These are phyloP conservation scores for Xestoiulus laeticollis DNA, from an alignment of 2,888 invertebrate species.

Conservation along the genomic window DNA sequence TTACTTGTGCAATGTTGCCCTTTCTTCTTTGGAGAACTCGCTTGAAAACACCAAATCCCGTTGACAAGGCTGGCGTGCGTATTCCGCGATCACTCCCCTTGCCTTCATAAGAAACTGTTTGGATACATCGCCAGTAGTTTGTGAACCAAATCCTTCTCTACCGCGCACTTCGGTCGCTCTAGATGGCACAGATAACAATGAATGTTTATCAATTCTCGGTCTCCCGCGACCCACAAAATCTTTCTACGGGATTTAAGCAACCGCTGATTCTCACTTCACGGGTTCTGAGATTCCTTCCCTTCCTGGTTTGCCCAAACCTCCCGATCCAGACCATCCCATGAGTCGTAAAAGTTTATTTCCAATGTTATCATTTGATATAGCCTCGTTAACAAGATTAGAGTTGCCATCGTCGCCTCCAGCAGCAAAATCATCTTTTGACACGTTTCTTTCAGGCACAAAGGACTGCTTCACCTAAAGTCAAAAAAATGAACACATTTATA, in stretches of 20 bases:
- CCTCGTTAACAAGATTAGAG: neutral
- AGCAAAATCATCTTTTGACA: neutral
- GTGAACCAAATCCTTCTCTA: conserved; percentile 60
- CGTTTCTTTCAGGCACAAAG: neutral
- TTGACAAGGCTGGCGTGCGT: conserved; percentile 61
- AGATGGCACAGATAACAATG: conserved; percentile 60
- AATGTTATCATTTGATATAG: conserved; percentile 65
- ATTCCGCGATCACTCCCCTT: conserved; percentile 57
- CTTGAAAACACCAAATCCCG: conserved; percentile 65
- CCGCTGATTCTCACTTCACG: conserved; percentile 64
- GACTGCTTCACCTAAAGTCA: neutral
- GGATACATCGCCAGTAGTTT: neutral
- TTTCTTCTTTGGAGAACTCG: conserved; percentile 65
- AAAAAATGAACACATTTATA: too few species aligned
- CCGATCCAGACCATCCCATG: conserved; percentile 78
- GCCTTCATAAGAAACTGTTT: neutral
- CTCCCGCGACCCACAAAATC: neutral
- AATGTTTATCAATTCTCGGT: conserved; percentile 59
- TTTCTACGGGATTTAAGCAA: neutral
- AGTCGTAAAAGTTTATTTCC: conserved; percentile 71
- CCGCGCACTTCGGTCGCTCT: conserved; percentile 59
- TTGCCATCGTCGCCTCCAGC: neutral
- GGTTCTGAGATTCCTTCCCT: conserved; percentile 75
- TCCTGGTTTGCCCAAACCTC: conserved; percentile 72
- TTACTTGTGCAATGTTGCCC: conserved; percentile 63